Percentiles rank a stretch among this genome's conserved stretches.
phyloP scores from a whole-genome alignment of 2,797 vertebrate species.

The Gallinago stenura region DNA sequence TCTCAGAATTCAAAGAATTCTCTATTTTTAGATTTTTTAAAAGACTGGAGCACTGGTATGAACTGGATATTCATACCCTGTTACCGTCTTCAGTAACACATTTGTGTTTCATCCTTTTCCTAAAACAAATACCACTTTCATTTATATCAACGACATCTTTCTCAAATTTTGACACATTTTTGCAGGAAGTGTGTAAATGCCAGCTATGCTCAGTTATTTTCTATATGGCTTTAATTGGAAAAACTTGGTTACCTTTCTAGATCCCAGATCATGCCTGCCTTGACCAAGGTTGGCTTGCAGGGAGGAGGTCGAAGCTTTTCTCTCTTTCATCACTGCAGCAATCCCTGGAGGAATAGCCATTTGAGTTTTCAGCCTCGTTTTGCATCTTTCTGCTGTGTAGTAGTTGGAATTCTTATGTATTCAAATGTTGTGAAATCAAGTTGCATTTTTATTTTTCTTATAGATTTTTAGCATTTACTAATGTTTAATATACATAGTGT shows the following conservation, averaged over 20 bases:
- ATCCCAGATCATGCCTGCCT: neutral
- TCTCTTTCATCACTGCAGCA: neutral
- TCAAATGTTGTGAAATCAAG: neutral
- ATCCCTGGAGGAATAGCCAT: rapidly evolving
- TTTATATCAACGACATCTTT: neutral
- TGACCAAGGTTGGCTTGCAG: neutral
- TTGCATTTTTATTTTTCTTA: neutral
- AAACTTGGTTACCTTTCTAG: neutral
- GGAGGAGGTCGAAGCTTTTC: neutral
- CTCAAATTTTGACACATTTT: neutral
- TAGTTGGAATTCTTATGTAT: neutral
- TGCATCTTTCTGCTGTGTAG: neutral
- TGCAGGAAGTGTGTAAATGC: neutral
- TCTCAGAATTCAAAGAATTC: neutral
- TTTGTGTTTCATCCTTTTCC: neutral
- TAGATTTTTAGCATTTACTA: neutral
- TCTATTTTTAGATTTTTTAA: neutral
- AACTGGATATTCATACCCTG: neutral
- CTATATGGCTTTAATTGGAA: neutral
- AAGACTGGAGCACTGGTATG: neutral
- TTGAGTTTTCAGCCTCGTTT: neutral
- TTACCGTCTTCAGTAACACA: neutral
- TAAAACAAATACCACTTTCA: neutral
- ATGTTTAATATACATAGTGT: neutral
- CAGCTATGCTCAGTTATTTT: neutral